Evolutionary conservation across 2,888 invertebrate species (phyloP).

Genomic region (Himalopsyche japonica): DNA sequence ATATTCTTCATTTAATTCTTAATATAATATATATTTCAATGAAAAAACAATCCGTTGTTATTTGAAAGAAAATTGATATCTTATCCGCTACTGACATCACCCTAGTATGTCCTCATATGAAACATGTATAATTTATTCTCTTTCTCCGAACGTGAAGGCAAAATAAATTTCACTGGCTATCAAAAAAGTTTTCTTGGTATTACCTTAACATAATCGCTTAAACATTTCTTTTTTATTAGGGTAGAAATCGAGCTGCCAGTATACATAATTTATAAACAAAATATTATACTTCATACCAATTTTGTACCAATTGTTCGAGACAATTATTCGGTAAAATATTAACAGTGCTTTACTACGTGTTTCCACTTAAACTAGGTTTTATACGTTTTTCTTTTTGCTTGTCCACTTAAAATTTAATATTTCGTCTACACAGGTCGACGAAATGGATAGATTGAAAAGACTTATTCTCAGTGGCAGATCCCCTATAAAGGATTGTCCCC

Average conservation of each 20-base stretch:
- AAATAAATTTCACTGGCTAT: background rate
- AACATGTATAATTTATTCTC: background rate
- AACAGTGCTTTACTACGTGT: too few species aligned
- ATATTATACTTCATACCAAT: background rate
- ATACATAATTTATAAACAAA: background rate
- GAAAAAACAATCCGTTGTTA: too few species aligned
- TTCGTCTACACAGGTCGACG: slow-evolving; percentile 55
- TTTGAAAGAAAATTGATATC: too few species aligned
- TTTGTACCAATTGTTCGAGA: too few species aligned
- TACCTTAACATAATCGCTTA: background rate
- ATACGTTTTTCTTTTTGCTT: too few species aligned
- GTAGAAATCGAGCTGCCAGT: background rate
- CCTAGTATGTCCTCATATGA: background rate
- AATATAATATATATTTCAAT: background rate
- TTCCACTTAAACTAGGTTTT: too few species aligned
- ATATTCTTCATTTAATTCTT: too few species aligned
- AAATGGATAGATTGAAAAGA: slow-evolving; percentile 70
- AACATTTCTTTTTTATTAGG: background rate
- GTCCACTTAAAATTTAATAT: too few species aligned
- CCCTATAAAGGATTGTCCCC: slow-evolving; percentile 67
- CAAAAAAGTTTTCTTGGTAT: background rate
- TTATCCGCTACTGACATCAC: background rate
- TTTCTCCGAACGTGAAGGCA: background rate
- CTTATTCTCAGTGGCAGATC: slow-evolving; percentile 70
- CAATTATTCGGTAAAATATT: too few species aligned